A percentile compares a stretch with the other conserved stretches of the same genome.
These are phyloP conservation scores for Myotis brandtii DNA, from an alignment of 2,113 vertebrate species.

Conservation along the genomic window DNA sequence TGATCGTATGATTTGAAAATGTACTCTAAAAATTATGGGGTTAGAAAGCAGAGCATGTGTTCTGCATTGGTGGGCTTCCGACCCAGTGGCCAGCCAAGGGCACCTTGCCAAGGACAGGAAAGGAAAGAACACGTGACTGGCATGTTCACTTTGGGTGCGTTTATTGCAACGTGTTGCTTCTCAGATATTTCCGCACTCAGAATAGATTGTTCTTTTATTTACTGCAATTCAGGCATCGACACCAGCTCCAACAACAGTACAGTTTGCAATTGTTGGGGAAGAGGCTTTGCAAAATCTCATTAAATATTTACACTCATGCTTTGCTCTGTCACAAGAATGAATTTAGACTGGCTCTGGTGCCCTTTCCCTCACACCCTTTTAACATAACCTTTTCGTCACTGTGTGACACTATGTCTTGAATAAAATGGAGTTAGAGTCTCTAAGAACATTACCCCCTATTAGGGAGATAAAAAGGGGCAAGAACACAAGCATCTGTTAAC, in stretches of 20 bases:
- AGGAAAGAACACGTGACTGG: background rate
- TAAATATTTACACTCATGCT: background rate
- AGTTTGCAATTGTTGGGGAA: background rate
- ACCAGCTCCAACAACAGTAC: background rate
- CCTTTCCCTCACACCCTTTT: background rate
- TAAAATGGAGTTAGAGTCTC: background rate
- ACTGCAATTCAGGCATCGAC: background rate
- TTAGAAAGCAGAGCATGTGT: background rate
- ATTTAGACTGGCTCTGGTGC: background rate
- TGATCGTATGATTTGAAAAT: background rate
- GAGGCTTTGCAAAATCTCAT: background rate
- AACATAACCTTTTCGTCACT: background rate
- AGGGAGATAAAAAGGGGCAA: background rate
- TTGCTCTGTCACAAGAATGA: background rate
- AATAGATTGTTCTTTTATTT: background rate
- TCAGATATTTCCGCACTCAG: background rate
- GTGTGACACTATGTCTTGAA: background rate
- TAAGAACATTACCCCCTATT: background rate
- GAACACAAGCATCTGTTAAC: background rate
- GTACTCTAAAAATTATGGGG: background rate
- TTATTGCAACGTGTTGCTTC: background rate
- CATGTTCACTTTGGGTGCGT: background rate
- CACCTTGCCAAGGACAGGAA: background rate
- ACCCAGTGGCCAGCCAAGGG: too few relatives aligned
- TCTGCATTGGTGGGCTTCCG: fast-evolving